Percentiles rank a stretch among this genome's conserved stretches.
Evolutionary conservation across 2,113 vertebrate genomes (phyloP).

Genomic region (Corythoichthys intestinalis): DNA sequence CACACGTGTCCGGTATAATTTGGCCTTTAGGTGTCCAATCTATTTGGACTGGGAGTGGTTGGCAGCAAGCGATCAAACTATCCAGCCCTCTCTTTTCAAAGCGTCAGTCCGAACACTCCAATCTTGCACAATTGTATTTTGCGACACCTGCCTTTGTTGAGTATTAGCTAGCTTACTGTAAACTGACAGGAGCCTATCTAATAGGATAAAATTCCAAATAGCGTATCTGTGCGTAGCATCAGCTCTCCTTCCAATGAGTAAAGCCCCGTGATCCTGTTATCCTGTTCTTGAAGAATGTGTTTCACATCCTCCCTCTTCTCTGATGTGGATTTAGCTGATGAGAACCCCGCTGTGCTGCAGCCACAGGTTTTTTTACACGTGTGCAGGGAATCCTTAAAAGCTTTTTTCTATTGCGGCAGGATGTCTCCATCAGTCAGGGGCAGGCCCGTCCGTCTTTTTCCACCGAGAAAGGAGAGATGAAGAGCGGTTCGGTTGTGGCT

Average conservation of each 20-base stretch:
- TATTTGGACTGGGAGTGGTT: too few species aligned
- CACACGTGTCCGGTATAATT: too few species aligned
- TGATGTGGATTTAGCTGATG: slow-evolving; percentile 6
- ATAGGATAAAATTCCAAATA: slow-evolving; percentile 10
- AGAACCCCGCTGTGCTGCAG: slow-evolving; percentile 18
- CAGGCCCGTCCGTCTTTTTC: slow-evolving; percentile 31
- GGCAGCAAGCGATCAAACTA: too few species aligned
- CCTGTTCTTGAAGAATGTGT: slow-evolving; percentile 5
- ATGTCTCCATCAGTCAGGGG: slow-evolving; percentile 44
- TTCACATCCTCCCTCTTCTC: slow-evolving; percentile 7
- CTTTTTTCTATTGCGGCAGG: slow-evolving; percentile 18
- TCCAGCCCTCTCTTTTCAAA: too few species aligned
- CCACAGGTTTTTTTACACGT: slow-evolving; percentile 32
- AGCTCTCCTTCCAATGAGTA: slow-evolving; percentile 2
- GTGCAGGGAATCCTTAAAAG: slow-evolving; percentile 45
- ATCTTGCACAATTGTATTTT: neutral
- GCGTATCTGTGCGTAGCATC: neutral
- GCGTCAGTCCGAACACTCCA: too few species aligned
- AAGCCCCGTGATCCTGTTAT: slow-evolving; percentile 9
- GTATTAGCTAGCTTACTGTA: neutral
- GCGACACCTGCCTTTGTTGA: neutral
- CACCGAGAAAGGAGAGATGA: slow-evolving; percentile 59
- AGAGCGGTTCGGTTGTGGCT: slow-evolving; percentile 40
- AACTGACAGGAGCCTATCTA: slow-evolving; percentile 14
- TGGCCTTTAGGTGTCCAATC: too few species aligned